Evolutionary conservation across 2,888 invertebrate species (phyloP).

Genomic region (Drosophila fulvimacula): DNA sequence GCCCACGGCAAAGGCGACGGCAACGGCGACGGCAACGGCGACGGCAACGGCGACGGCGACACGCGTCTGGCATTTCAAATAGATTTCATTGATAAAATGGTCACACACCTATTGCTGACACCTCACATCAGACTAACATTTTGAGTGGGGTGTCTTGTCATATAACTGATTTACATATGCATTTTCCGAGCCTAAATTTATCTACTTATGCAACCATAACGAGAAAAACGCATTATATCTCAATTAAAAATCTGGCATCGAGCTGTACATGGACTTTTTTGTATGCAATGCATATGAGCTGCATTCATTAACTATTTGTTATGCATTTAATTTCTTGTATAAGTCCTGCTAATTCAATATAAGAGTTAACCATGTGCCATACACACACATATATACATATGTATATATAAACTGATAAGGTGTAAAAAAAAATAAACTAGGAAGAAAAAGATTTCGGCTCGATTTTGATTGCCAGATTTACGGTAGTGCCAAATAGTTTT

Average conservation of each 20-base stretch:
- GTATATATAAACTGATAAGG: slow-evolving; percentile 25
- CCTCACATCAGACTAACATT: slow-evolving; percentile 18
- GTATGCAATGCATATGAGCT: background rate
- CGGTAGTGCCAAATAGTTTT: slow-evolving; percentile 35
- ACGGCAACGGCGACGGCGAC: slow-evolving; percentile 15
- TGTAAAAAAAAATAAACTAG: slow-evolving; percentile 8
- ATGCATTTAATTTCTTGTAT: background rate
- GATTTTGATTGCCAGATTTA: slow-evolving; percentile 54
- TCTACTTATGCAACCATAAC: slow-evolving; percentile 34
- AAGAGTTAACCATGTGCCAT: slow-evolving; percentile 5
- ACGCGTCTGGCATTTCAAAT: slow-evolving; percentile 50
- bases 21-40: slow-evolving; percentile 6
- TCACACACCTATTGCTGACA: slow-evolving; percentile 38
- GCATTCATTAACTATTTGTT: background rate
- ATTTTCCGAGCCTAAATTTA: slow-evolving; percentile 23
- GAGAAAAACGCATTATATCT: slow-evolving; percentile 4
- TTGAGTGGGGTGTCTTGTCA: slow-evolving; percentile 23
- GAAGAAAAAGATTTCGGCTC: slow-evolving; percentile 48
- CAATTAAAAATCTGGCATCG: slow-evolving; percentile 1
- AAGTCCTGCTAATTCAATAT: background rate
- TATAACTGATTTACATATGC: slow-evolving; percentile 37
- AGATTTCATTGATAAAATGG: slow-evolving; percentile 53
- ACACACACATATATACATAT: background rate
- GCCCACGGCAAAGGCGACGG: background rate
- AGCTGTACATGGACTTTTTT: background rate